A percentile compares a stretch with the other conserved stretches of the same genome.
These are phyloP conservation scores for Tetragonula carbonaria DNA, from an alignment of 2,888 invertebrate species.

Conservation along the genomic window DNA sequence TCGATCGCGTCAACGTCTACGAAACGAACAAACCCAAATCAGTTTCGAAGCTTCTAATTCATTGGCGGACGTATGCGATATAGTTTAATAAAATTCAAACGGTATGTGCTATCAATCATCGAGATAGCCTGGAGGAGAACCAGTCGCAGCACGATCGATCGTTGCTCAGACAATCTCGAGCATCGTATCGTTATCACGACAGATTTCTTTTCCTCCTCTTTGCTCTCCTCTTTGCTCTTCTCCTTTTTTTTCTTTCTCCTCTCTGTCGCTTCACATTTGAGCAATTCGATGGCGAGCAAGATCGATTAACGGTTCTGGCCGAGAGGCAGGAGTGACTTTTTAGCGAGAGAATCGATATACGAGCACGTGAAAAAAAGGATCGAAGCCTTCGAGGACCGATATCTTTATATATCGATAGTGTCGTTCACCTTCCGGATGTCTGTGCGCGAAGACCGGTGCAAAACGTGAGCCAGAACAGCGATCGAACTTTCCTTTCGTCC, in stretches of 20 bases:
- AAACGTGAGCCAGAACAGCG: conserved; percentile 27
- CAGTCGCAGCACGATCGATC: conserved; percentile 43
- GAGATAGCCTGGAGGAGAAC: conserved; percentile 25
- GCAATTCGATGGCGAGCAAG: conserved; percentile 16
- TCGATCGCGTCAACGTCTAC: not conserved
- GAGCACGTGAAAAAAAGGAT: conserved; percentile 14
- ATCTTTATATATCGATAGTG: conserved; percentile 36
- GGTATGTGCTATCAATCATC: conserved; percentile 30
- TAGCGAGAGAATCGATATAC: conserved; percentile 20
- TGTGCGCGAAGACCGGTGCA: conserved; percentile 54
- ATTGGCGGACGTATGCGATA: not conserved
- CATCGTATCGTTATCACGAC: conserved; percentile 25
- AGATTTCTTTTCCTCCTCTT: not conserved
- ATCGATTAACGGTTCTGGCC: conserved; percentile 48
- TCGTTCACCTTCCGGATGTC: conserved; percentile 60
- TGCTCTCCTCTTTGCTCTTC: too few species aligned
- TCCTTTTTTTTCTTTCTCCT: too few species aligned
- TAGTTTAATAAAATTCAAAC: conserved; percentile 10
- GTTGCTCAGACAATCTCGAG: conserved; percentile 23
- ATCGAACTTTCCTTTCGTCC: conserved; percentile 1
- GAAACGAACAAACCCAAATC: not conserved
- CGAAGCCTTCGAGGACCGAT: conserved; percentile 35
- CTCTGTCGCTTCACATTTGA: not conserved
- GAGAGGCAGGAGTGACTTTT: conserved; percentile 35
- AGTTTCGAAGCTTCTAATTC: conserved; percentile 8